Evolutionary conservation across 2,113 vertebrate genomes (phyloP).

Genomic region (Galeopterus variegatus): DNA sequence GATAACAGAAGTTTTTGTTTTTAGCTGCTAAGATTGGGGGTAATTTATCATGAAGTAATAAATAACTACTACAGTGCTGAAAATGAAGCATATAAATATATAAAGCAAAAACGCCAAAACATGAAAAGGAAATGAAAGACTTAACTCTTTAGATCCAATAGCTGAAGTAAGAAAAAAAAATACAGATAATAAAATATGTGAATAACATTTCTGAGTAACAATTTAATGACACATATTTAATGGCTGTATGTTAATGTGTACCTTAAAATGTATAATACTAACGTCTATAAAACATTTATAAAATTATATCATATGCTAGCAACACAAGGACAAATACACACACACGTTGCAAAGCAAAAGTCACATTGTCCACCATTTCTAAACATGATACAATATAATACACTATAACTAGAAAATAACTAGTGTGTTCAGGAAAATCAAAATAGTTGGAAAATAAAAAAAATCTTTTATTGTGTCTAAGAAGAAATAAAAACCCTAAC

Average conservation of each 20-base stretch:
- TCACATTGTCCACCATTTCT: not conserved
- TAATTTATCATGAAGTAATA: not conserved
- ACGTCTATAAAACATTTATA: not conserved
- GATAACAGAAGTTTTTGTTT: not conserved
- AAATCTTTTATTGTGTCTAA: not conserved
- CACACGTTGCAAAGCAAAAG: not conserved
- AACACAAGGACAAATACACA: not conserved
- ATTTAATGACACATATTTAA: not conserved
- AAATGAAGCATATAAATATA: not conserved
- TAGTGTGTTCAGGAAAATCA: not conserved
- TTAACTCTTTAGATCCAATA: not conserved
- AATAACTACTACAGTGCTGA: not conserved
- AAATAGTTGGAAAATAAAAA: not conserved
- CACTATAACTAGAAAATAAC: not conserved
- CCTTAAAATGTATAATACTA: not conserved
- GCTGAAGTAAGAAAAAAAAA: not conserved
- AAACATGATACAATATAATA: not conserved
- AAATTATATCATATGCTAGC: not conserved
- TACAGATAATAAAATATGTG: not conserved
- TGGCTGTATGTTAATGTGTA: not conserved
- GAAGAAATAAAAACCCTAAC: not conserved
- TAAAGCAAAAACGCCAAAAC: not conserved
- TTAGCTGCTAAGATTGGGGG: not conserved
- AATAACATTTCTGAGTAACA: not conserved
- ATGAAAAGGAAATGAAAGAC: not conserved